Percentiles rank a stretch among this genome's conserved stretches.
phyloP scores from a whole-genome alignment of 2,797 vertebrate species.

The Enteromius unitaeniatus region DNA sequence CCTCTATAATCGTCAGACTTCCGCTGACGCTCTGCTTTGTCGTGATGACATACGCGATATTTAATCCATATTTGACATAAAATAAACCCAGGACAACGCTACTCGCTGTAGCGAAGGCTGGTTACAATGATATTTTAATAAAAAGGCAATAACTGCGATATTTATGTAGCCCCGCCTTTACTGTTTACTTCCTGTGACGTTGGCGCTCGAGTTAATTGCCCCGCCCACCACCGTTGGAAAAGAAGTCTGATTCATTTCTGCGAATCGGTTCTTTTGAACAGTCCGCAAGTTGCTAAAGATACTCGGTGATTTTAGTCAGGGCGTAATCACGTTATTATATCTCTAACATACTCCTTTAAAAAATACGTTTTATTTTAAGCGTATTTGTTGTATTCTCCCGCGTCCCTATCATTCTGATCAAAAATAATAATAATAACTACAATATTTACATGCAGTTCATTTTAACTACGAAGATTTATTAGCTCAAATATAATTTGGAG shows the following conservation, averaged over 20 bases:
- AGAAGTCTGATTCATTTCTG: neutral
- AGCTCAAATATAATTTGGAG: neutral
- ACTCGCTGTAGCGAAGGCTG: neutral
- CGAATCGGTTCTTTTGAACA: slow-evolving; percentile 1
- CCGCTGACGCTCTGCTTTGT: slow-evolving; percentile 37
- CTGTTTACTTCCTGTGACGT: slow-evolving; percentile 49
- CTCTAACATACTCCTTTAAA: neutral
- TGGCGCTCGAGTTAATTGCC: slow-evolving; percentile 26
- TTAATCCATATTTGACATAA: neutral
- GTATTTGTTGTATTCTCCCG: too few species aligned
- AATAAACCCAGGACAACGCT: neutral
- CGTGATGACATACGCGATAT: slow-evolving; percentile 23
- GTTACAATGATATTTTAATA: neutral
- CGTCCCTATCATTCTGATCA: neutral
- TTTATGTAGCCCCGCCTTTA: slow-evolving; percentile 32
- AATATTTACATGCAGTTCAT: neutral
- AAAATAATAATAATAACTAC: neutral
- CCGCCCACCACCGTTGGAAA: neutral
- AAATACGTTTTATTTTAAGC: neutral
- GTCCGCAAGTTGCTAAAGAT: too few species aligned
- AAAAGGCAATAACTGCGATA: neutral
- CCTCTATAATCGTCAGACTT: slow-evolving; percentile 11
- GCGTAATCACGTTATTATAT: neutral
- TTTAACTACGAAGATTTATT: too few species aligned
- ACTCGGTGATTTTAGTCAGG: neutral